These are phyloP conservation scores for Cochlearius cochlearius DNA, from an alignment of 2,113 vertebrate species.

Conservation along the genomic window DNA sequence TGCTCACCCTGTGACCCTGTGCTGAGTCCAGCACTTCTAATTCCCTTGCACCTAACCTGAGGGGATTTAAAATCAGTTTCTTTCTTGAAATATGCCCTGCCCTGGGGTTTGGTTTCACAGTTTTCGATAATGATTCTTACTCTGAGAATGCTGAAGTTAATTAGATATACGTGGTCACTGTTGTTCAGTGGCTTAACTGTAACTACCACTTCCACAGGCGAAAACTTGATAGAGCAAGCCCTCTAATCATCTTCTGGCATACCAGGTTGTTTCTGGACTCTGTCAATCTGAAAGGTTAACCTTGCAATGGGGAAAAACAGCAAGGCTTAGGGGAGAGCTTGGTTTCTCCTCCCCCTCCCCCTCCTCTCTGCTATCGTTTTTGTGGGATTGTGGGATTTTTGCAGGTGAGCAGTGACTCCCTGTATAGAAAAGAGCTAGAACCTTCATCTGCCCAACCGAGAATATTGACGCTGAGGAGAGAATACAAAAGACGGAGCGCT, in stretches of 20 bases:
- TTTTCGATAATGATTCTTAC: not conserved
- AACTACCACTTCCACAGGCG: not conserved
- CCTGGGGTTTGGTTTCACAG: not conserved
- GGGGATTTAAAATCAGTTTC: not conserved
- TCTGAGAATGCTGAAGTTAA: not conserved
- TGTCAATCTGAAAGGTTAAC: not conserved
- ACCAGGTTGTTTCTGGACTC: not conserved
- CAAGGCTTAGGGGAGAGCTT: not conserved
- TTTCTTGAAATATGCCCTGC: not conserved
- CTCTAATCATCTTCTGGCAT: not conserved
- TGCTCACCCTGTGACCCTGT: not conserved
- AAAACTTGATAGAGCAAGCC: not conserved
- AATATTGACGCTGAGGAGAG: not conserved
- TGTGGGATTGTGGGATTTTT: not conserved
- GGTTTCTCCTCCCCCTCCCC: not conserved
- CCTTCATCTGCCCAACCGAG: not conserved
- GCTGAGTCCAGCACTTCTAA: not conserved
- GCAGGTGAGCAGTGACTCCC: not conserved
- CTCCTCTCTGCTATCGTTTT: rapidly evolving
- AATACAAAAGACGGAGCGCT: rapidly evolving
- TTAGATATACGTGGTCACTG: not conserved
- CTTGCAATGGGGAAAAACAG: not conserved
- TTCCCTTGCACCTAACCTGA: not conserved
- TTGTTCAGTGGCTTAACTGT: not conserved
- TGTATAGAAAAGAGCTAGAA: not conserved